These are phyloP conservation scores for Solenopsis invicta DNA, from an alignment of 1,140 invertebrate species.

Conservation along the genomic window DNA sequence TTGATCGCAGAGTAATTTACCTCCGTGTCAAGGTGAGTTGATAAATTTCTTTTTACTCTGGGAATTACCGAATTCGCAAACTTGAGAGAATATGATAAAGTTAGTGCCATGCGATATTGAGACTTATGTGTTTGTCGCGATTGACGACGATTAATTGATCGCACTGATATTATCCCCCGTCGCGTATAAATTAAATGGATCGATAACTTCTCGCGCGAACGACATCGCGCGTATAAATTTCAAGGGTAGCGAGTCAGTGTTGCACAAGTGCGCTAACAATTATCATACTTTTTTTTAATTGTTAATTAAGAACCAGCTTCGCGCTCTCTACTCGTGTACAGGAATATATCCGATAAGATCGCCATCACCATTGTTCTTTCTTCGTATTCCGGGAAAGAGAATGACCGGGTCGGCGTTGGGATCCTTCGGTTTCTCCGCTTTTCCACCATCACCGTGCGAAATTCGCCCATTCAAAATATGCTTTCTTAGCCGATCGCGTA, in stretches of 20 bases:
- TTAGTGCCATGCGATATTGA: constrained; percentile 1
- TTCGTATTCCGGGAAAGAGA: constrained; percentile 11
- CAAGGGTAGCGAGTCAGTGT: constrained; percentile 28
- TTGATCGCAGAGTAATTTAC: constrained; percentile 55
- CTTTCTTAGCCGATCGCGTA: constrained; percentile 40
- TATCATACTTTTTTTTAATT: constrained; percentile 61
- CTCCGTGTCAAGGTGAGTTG: constrained; percentile 57
- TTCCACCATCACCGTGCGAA: constrained; percentile 43
- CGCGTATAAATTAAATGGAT: background rate
- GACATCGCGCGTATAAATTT: background rate
- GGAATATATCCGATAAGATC: constrained; percentile 65
- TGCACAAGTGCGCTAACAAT: constrained; percentile 11
- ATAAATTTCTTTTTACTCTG: constrained; percentile 37
- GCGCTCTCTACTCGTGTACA: constrained; percentile 44
- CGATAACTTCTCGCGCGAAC: background rate
- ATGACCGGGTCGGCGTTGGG: background rate
- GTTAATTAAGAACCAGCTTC: constrained; percentile 62
- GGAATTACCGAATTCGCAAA: background rate
- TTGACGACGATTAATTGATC: background rate
- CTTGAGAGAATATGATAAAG: background rate
- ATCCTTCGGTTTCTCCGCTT: constrained; percentile 25
- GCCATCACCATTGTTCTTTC: constrained; percentile 60
- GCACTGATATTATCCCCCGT: background rate
- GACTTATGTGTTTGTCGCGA: background rate
- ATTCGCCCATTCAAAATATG: background rate